phyloP scores from a whole-genome alignment of 2,797 vertebrate species.

The Antrozous pallidus region DNA sequence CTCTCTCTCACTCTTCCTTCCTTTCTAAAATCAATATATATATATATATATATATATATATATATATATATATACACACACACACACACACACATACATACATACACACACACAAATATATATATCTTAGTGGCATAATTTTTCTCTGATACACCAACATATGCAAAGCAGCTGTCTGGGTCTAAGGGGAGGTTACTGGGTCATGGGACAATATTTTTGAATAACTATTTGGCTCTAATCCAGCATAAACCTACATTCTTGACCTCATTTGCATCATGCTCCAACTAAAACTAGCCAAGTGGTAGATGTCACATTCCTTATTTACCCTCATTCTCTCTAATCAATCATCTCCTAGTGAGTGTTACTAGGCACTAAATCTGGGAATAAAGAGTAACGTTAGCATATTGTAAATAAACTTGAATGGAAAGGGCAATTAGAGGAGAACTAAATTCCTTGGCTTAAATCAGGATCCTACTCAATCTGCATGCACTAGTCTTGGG shows the following conservation, averaged over 20 bases:
- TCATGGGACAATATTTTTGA: slow-evolving; percentile 39
- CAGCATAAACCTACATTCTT: slow-evolving; percentile 1
- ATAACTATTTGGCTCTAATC: slow-evolving; percentile 12
- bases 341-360: not conserved
- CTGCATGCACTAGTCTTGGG: not conserved
- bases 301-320: not conserved
- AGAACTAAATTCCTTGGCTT: not conserved
- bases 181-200: not conserved
- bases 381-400: not conserved
- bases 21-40: too few species aligned
- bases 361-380: not conserved
- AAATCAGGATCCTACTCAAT: not conserved
- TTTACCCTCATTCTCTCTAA: not conserved
- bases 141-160: not conserved
- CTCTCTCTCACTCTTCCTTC: too few species aligned
- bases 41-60: too few species aligned
- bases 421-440: not conserved
- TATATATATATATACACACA: too few species aligned
- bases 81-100: too few species aligned
- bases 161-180: not conserved
- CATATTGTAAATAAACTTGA: not conserved
- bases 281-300: not conserved
- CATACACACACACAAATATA: too few species aligned
- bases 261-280: not conserved
- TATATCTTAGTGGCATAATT: too few species aligned